phyloP scores from a whole-genome alignment of 1,140 invertebrate species.

The Apis cerana region DNA sequence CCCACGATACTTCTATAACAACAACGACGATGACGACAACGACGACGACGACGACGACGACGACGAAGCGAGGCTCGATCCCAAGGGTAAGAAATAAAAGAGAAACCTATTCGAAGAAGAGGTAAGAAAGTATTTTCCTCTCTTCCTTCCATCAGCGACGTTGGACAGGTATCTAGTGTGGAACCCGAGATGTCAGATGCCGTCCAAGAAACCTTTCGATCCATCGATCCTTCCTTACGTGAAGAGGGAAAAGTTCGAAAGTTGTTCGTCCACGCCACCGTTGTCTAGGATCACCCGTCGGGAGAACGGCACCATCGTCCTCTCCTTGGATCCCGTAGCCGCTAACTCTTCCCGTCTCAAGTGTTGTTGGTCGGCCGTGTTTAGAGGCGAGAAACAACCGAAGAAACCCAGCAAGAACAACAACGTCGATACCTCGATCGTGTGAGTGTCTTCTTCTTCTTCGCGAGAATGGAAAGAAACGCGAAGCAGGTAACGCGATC shows the following conservation, averaged over 20 bases:
- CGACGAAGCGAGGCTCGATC: not conserved
- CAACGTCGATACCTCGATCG: slow-evolving; percentile 78
- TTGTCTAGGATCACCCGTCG: slow-evolving; percentile 80
- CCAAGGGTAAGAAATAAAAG: too few species aligned
- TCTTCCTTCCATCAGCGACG: slow-evolving; percentile 18
- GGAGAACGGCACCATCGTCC: slow-evolving; percentile 65
- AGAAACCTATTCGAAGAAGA: too few species aligned
- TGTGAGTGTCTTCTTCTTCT: slow-evolving; percentile 72
- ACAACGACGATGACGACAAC: slow-evolving; percentile 55
- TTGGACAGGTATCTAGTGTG: slow-evolving; percentile 84
- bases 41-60: slow-evolving; percentile 44
- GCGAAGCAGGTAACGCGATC: not conserved
- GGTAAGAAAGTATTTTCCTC: too few species aligned
- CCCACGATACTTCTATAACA: slow-evolving; percentile 63
- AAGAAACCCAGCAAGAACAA: slow-evolving; percentile 56
- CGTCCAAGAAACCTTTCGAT: slow-evolving; percentile 86
- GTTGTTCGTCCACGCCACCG: slow-evolving; percentile 80
- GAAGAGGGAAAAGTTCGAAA: slow-evolving; percentile 81
- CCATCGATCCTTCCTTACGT: slow-evolving; percentile 84
- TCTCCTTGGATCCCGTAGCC: slow-evolving; percentile 68
- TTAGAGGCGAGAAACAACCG: slow-evolving; percentile 61
- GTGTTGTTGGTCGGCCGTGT: slow-evolving; percentile 83
- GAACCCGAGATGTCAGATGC: slow-evolving; percentile 86
- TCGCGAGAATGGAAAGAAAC: too few species aligned
- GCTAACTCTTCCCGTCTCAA: slow-evolving; percentile 64